Conservation (phyloP, 2,888 invertebrate genomes). For the Apamea sordens region DNA sequence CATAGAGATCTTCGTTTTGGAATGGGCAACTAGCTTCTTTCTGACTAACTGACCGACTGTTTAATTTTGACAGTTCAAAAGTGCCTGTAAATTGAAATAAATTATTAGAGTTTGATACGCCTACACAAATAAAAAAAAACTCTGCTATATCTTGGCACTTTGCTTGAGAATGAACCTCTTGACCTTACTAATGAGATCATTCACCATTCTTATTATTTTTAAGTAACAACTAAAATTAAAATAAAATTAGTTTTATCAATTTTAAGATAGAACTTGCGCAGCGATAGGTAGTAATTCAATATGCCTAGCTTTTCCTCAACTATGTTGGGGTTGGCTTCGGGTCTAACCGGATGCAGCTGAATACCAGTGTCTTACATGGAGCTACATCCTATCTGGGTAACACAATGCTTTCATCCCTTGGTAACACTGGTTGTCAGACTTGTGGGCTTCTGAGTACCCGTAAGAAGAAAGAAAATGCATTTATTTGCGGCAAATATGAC, state of each 20-base stretch:
- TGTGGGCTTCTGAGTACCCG: neutral
- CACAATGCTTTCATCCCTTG: neutral
- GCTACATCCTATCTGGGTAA: neutral
- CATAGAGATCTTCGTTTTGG: too few species aligned
- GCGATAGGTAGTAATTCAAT: neutral
- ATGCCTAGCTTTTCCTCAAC: neutral
- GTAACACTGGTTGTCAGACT: neutral
- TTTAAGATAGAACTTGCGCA: neutral
- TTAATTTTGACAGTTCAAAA: too few species aligned
- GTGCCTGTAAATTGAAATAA: too few species aligned
- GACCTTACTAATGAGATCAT: neutral
- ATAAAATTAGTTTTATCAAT: neutral
- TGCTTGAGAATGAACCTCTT: neutral
- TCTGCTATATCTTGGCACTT: neutral
- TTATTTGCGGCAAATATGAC: too few species aligned
- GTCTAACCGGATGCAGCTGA: neutral
- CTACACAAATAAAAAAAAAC: too few species aligned
- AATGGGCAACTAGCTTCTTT: too few species aligned
- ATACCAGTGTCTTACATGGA: neutral
- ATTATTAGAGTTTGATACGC: too few species aligned
- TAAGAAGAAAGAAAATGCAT: too few species aligned
- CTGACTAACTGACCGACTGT: too few species aligned
- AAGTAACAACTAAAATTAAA: neutral
- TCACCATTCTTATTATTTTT: neutral
- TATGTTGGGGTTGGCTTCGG: neutral